Evolutionary conservation across 2,113 vertebrate genomes (phyloP).

Genomic region (Myocastor coypus): DNA sequence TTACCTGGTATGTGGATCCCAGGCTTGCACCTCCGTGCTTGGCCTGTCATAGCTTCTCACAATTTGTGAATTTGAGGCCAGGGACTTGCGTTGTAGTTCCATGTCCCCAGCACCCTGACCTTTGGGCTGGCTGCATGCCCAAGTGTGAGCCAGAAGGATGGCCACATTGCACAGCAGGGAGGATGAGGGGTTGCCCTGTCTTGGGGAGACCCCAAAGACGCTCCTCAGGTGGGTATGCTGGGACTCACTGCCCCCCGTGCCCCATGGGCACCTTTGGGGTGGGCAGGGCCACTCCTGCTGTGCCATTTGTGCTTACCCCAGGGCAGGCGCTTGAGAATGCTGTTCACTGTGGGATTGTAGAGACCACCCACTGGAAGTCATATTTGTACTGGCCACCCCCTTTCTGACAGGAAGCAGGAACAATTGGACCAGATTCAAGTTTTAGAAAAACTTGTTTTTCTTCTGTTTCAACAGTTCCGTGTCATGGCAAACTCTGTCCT

Average conservation of each 20-base stretch:
- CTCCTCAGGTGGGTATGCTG: neutral
- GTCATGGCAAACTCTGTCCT: too few species aligned
- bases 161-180: neutral
- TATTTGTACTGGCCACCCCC: neutral
- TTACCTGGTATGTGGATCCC: neutral
- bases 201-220: neutral
- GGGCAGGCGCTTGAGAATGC: neutral
- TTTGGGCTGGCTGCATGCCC: neutral
- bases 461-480: neutral
- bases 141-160: neutral
- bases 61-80: neutral
- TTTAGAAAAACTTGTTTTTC: slow-evolving; percentile 19
- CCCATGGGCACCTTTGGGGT: neutral
- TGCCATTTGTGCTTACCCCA: neutral
- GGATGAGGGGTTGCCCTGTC: neutral
- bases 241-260: neutral
- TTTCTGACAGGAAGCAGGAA: slow-evolving; percentile 35
- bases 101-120: fast-evolving
- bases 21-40: neutral
- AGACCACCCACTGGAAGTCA: neutral
- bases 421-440: neutral
- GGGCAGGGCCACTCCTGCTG: neutral
- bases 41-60: neutral
- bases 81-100: neutral
- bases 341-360: neutral